A percentile compares a stretch with the other conserved stretches of the same genome.
Conservation (phyloP, 1,140 invertebrate genomes). For the Drosophila jambulina region DNA sequence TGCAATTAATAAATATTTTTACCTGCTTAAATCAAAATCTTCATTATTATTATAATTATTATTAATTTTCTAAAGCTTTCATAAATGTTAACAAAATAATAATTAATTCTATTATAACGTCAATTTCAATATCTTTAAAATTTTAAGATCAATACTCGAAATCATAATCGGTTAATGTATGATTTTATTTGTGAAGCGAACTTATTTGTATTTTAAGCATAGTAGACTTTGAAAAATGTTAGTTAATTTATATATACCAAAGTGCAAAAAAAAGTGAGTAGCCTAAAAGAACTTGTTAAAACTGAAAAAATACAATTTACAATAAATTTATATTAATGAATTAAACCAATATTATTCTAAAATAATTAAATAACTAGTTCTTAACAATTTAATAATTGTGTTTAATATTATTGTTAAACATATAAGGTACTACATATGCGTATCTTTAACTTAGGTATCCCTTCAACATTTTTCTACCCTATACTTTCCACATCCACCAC, state of each 20-base stretch:
- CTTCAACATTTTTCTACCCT: slow-evolving; percentile 15
- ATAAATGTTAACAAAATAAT: neutral
- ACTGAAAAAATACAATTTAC: too few relatives aligned
- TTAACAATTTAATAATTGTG: too few relatives aligned
- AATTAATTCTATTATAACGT: neutral
- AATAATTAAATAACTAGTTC: neutral
- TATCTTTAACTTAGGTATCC: neutral
- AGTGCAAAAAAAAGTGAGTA: neutral
- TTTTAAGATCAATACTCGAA: neutral
- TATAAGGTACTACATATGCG: too few relatives aligned
- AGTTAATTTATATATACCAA: neutral
- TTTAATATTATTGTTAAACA: too few relatives aligned
- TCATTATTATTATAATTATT: neutral
- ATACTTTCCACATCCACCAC: slow-evolving; percentile 64
- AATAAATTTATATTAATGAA: too few relatives aligned
- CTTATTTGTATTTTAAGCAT: neutral
- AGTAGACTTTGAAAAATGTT: neutral
- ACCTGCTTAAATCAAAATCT: neutral
- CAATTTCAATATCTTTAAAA: neutral
- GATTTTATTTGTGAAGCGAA: neutral
- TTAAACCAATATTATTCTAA: neutral
- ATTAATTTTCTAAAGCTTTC: neutral
- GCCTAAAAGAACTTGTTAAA: neutral
- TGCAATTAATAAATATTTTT: neutral
- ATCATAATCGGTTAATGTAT: neutral